Base-by-base conservation (phyloP, 2,797 vertebrate genomes). In the Poeciliopsis infans region DNA sequence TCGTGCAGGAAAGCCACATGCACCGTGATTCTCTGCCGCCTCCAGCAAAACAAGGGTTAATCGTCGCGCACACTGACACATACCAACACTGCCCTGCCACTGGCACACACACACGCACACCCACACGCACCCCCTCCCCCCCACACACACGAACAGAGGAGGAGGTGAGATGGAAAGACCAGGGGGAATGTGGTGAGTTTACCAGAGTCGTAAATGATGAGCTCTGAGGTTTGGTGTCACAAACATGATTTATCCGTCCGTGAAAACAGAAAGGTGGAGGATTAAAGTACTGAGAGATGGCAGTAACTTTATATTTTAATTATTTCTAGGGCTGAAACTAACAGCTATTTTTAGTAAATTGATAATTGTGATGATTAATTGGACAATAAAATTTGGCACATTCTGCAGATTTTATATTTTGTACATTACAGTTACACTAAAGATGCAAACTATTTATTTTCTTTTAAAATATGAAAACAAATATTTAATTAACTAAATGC, bases 1-100 rank as follows among this genome's bases (percentile, higher is more conserved):
- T 88, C 93, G 93, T 96, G 95, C 94, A 95, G 77, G 90, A 95
- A 95, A 95, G 94, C 93, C 84, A 87, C 95, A 96, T 97, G 96
- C 96, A 93, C 90, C 76, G 86, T 92, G 93, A 89, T 89, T 92
- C 91, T 94, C 84, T 83, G 87, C 92, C 87, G 87, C 92, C 87
- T 94, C 88, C 93, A 92, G 91, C 86, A 85, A 88, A 92, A 93
- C 83, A 4, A 83, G 87, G 90, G 94, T 95, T 95, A 95, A 95
- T 95, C 57, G 80, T 87, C 81, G 72, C 80, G 75, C 77, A 84
- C 81, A 76, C 87, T 76, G 75, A 85, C 91, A 87, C 87, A 91
- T 85, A 90, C 89, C 85, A 91, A 92, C 85, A 87, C 91, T 87
- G 86, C 90, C 91, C 93, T 94, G 94, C 93, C 94, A 94, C 91